A percentile compares a stretch with the other conserved stretches of the same genome.
Conservation (phyloP, 2,113 vertebrate species). For the Forbesichthys agassizii region DNA sequence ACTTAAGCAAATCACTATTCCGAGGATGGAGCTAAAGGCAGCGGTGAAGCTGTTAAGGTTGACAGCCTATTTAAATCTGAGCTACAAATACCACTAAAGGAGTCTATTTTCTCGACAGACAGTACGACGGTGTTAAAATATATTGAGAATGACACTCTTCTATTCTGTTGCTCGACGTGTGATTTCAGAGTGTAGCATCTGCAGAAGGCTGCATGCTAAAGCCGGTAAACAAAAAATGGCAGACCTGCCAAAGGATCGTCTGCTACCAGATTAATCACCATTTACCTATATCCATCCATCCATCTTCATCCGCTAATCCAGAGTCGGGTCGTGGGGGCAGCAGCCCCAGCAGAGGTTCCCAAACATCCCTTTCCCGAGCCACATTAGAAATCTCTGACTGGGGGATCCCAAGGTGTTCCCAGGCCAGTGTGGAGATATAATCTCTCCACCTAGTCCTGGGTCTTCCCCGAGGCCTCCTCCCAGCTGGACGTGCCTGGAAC, state of each 20-base stretch:
- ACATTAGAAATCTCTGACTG: no score
- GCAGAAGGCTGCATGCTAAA: not conserved
- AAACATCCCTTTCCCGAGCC: no score
- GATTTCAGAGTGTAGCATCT: not conserved
- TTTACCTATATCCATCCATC: not conserved
- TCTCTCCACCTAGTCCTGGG: no score
- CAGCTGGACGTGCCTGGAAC: no score
- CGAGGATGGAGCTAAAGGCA: conserved; percentile 26
- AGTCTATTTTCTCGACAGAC: conserved; percentile 26
- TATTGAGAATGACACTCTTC: conserved; percentile 8
- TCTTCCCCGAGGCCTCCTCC: no score
- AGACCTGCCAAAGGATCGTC: conserved; percentile 1
- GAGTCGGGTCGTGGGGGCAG: no score
- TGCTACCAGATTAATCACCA: not conserved
- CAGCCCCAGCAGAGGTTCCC: no score
- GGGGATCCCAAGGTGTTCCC: no score
- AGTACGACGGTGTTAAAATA: conserved; percentile 34
- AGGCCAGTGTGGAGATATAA: no score
- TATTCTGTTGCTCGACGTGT: conserved; percentile 1
- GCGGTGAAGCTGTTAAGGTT: conserved; percentile 19
- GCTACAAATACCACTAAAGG: conserved; percentile 17
- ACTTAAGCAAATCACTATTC: conserved; percentile 26
- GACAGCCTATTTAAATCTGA: conserved; percentile 23
- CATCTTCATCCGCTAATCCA: no score
- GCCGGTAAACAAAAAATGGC: conserved; percentile 19